These are phyloP conservation scores for Steinernema feltiae DNA, from an alignment of 1,140 invertebrate genomes.

Conservation along the genomic window DNA sequence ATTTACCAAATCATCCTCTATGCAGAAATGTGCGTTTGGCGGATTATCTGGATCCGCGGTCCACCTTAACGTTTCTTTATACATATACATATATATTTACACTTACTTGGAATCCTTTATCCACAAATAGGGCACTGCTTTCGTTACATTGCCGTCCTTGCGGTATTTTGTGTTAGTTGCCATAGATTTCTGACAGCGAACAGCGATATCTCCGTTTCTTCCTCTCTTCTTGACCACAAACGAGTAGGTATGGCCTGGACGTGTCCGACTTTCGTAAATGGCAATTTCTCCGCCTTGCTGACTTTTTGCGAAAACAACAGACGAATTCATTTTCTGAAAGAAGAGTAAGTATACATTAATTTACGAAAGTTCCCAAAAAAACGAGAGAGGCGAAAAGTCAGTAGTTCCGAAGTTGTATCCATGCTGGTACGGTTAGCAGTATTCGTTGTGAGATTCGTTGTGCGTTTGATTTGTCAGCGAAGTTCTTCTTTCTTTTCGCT, in stretches of 20 bases:
- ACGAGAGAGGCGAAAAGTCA: too few species aligned
- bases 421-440: too few species aligned
- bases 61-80: not conserved
- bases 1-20: not conserved
- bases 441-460: too few species aligned
- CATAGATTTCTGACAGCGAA: not conserved
- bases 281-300: not conserved
- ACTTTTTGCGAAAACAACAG: not conserved
- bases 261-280: not conserved
- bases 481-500: too few species aligned
- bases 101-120: not conserved
- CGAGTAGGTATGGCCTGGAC: not conserved
- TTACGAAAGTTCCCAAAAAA: too few species aligned
- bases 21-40: not conserved
- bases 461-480: too few species aligned
- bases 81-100: not conserved
- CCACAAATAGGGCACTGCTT: not conserved
- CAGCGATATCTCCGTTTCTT: not conserved
- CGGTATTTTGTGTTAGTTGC: not conserved
- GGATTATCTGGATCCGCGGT: not conserved
- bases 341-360: too few species aligned
- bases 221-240: not conserved
- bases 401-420: too few species aligned
- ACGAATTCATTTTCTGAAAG: too few species aligned
- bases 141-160: not conserved